Evolutionary conservation across 2,797 vertebrate genomes (phyloP).

Genomic region (Centropyge bicolor): DNA sequence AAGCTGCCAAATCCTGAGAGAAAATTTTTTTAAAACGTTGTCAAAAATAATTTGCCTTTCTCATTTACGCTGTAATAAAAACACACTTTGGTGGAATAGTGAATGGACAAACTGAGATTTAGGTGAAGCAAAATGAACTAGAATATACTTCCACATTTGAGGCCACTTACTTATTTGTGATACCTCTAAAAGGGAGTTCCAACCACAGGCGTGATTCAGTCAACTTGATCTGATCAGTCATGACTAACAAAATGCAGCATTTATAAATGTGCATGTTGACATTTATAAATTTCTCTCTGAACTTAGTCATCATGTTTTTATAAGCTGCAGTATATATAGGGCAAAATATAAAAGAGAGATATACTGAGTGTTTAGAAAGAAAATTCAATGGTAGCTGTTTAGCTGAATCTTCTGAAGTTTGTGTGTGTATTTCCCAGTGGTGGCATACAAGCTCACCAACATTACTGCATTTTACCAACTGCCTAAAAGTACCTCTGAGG

Average conservation of each 20-base stretch:
- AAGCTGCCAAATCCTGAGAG: too few relatives aligned
- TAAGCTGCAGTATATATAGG: constrained; percentile 1
- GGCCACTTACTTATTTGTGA: too few relatives aligned
- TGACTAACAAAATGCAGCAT: not conserved
- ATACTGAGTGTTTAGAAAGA: not conserved
- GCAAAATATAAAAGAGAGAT: not conserved
- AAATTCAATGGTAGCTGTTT: constrained; percentile 3
- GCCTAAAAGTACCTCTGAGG: constrained; percentile 38
- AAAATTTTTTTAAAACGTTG: not conserved
- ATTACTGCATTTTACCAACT: constrained; percentile 28
- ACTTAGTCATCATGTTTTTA: not conserved
- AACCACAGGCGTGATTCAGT: too few relatives aligned
- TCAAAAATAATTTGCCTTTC: not conserved
- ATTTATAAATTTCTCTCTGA: not conserved
- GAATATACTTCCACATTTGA: not conserved
- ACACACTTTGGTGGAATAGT: too few relatives aligned
- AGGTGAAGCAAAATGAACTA: too few relatives aligned
- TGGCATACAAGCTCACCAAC: constrained; percentile 9
- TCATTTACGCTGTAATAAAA: not conserved
- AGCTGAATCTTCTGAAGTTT: not conserved
- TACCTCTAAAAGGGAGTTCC: not conserved
- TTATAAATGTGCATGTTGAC: not conserved
- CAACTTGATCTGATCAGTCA: not conserved
- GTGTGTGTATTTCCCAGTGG: constrained; percentile 9
- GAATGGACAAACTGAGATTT: too few relatives aligned